Conservation (phyloP, 2,797 vertebrate species). For the Oreortyx pictus region DNA sequence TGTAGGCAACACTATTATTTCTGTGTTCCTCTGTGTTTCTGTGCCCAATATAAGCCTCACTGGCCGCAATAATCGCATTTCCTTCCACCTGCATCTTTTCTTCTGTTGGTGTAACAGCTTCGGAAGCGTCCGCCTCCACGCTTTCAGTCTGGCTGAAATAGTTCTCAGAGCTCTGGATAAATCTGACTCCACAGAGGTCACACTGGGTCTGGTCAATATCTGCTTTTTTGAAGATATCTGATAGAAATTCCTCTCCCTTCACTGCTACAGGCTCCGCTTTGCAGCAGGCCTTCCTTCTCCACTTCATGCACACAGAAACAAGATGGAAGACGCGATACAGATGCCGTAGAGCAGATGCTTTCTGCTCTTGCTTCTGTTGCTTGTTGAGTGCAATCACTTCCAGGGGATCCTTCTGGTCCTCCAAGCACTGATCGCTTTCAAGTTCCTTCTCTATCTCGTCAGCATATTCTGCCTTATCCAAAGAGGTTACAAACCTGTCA, state of each 20-base stretch:
- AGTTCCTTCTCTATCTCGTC: constrained; percentile 59
- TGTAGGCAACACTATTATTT: constrained; percentile 73
- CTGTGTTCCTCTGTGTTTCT: constrained; percentile 68
- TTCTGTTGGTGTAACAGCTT: constrained; percentile 20
- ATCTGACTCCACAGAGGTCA: constrained; percentile 83
- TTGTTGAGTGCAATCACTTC: constrained; percentile 75
- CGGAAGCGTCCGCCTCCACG: constrained; percentile 45
- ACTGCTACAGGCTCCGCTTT: neutral
- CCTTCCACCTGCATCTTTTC: constrained; percentile 47
- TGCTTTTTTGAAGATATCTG: constrained; percentile 78
- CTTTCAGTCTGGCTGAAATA: constrained; percentile 56
- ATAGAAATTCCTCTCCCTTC: constrained; percentile 60
- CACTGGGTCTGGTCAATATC: constrained; percentile 83
- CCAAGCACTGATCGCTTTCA: constrained; percentile 60
- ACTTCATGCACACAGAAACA: constrained; percentile 65
- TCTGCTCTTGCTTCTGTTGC: constrained; percentile 74
- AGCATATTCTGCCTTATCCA: constrained; percentile 23
- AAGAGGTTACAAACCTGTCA: constrained; percentile 62
- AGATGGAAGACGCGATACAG: constrained; percentile 65
- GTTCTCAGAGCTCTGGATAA: constrained; percentile 62
- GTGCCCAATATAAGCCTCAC: constrained; percentile 74
- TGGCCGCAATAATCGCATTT: neutral
- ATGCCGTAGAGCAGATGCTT: constrained; percentile 72
- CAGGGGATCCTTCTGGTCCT: constrained; percentile 77
- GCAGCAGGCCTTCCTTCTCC: constrained; percentile 68